These are phyloP conservation scores for Chionomys nivalis DNA, from an alignment of 2,113 vertebrate species.

Conservation along the genomic window DNA sequence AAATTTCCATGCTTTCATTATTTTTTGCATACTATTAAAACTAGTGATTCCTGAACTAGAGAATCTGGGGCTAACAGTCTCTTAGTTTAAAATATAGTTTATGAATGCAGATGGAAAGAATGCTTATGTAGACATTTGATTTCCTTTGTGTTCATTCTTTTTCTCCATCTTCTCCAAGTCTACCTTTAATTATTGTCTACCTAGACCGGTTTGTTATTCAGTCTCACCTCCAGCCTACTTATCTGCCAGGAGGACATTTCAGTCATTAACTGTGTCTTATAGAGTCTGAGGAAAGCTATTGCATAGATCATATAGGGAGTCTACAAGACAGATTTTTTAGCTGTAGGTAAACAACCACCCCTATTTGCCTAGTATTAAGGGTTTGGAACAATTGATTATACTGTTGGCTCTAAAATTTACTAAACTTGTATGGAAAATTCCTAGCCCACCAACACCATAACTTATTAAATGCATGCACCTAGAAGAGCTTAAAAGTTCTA, in stretches of 20 bases:
- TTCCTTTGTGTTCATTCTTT: constrained; percentile 49
- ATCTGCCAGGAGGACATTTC: neutral
- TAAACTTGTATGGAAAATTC: constrained; percentile 27
- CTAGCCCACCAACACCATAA: neutral
- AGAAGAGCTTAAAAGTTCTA: constrained; percentile 10
- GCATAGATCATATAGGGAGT: neutral
- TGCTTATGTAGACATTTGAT: constrained; percentile 64
- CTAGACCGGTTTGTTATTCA: constrained; percentile 47
- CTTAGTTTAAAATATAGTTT: constrained; percentile 63
- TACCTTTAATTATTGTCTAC: constrained; percentile 60
- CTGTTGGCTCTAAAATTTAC: neutral
- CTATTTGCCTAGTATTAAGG: neutral
- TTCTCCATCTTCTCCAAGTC: constrained; percentile 37
- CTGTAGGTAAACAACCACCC: neutral
- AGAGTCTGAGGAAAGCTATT: constrained; percentile 2
- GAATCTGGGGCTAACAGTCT: constrained; percentile 52
- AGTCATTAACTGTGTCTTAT: neutral
- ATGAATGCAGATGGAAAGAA: constrained; percentile 69
- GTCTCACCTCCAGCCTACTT: neutral
- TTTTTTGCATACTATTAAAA: constrained; percentile 78
- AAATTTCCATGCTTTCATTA: constrained; percentile 82
- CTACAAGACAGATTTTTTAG: neutral
- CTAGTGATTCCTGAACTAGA: constrained; percentile 65
- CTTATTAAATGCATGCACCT: neutral
- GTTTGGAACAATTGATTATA: neutral